A percentile compares a stretch with the other conserved stretches of the same genome.
phyloP scores from a whole-genome alignment of 2,888 invertebrate genomes.

The Bellardia pandia region DNA sequence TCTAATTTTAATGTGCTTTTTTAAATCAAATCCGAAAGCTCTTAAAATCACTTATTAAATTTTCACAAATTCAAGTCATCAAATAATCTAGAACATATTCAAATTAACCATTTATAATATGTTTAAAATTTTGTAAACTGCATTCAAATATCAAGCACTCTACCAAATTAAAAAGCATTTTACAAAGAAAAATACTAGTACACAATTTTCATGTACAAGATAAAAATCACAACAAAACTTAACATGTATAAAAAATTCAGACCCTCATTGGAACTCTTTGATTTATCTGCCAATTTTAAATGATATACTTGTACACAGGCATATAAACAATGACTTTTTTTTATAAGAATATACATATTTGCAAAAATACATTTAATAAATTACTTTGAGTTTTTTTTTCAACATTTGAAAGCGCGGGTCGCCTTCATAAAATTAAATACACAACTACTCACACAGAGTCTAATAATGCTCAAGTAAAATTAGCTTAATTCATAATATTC shows the following conservation, averaged over 20 bases:
- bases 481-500: conserved; percentile 55
- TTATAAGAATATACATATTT: neutral
- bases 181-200: too few species aligned
- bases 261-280: conserved; percentile 23
- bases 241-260: neutral
- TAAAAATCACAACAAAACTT: too few species aligned
- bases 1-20: too few species aligned
- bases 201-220: too few species aligned
- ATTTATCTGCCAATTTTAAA: conserved; percentile 24
- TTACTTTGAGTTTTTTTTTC: conserved; percentile 23
- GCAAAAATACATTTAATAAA: conserved; percentile 60
- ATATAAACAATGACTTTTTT: neutral
- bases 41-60: too few species aligned
- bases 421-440: conserved; percentile 38
- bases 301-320: neutral
- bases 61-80: too few species aligned
- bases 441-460: neutral
- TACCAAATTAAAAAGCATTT: too few species aligned
- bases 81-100: too few species aligned
- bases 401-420: conserved; percentile 33
- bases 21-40: too few species aligned
- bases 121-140: too few species aligned
- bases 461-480: conserved; percentile 33
- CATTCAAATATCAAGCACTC: too few species aligned
- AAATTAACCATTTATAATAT: too few species aligned